These are phyloP conservation scores for Anodontia alba DNA, from an alignment of 2,888 invertebrate genomes.

Conservation along the genomic window DNA sequence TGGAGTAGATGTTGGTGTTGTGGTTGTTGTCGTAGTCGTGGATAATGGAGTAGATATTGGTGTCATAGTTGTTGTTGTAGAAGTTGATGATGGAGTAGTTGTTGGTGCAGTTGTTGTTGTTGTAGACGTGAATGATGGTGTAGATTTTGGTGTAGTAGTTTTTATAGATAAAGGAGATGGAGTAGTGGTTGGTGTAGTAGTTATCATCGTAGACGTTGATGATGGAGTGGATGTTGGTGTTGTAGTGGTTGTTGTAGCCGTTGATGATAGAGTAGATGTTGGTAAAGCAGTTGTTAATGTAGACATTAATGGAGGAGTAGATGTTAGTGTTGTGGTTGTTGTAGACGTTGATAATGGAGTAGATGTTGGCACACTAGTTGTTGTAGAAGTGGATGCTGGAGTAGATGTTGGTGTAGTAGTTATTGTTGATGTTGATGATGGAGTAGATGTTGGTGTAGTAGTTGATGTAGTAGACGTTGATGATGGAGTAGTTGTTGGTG, in stretches of 20 bases:
- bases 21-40: not conserved
- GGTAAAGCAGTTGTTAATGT: too few species aligned
- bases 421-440: not conserved
- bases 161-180: slow-evolving; percentile 3
- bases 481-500: too few species aligned
- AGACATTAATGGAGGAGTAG: not conserved
- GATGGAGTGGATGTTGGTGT: not conserved
- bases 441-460: too few species aligned
- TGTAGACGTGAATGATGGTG: not conserved
- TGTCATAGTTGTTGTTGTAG: not conserved
- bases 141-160: slow-evolving; percentile 12
- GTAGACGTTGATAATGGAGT: not conserved
- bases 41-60: not conserved
- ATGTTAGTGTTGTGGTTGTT: not conserved
- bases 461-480: too few species aligned
- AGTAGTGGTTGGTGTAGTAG: slow-evolving; percentile 7
- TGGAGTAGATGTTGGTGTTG: not conserved
- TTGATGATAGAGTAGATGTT: not conserved
- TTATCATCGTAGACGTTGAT: slow-evolving; percentile 1
- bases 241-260: not conserved
- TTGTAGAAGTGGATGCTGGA: not conserved
- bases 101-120: not conserved
- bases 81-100: not conserved
- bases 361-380: not conserved
- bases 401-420: not conserved